phyloP scores from a whole-genome alignment of 2,113 vertebrate species.

The Gambusia affinis region DNA sequence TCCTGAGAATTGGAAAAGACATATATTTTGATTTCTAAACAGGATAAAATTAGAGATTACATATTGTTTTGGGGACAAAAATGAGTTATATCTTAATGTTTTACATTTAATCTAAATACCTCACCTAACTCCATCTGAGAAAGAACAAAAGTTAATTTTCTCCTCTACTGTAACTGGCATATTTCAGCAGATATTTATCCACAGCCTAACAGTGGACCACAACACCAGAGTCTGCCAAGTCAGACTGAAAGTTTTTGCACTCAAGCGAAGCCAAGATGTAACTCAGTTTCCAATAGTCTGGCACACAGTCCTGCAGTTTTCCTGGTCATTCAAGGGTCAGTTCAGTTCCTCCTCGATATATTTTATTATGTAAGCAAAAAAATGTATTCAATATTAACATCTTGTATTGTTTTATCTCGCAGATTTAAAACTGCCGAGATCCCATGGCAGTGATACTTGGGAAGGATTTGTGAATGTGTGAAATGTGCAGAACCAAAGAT shows the following conservation, averaged over 20 bases:
- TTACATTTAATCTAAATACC: not conserved
- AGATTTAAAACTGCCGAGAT: too few species aligned
- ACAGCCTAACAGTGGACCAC: not conserved
- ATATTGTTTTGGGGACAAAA: not conserved
- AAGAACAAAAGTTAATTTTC: not conserved
- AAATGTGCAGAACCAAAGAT: too few species aligned
- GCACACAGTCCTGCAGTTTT: not conserved
- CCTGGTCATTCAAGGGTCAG: too few species aligned
- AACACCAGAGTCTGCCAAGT: not conserved
- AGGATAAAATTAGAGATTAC: not conserved
- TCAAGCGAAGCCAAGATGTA: not conserved
- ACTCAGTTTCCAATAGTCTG: not conserved
- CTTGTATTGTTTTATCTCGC: too few species aligned
- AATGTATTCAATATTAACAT: too few species aligned
- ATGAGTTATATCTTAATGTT: not conserved
- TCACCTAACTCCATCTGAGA: not conserved
- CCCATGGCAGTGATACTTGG: too few species aligned
- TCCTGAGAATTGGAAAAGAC: not conserved
- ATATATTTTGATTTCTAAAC: not conserved
- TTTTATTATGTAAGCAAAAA: too few species aligned
- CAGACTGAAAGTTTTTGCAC: not conserved
- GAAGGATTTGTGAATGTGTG: too few species aligned
- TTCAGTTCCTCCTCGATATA: too few species aligned
- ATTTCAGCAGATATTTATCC: not conserved
- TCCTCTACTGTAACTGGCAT: not conserved